Evolutionary conservation across 2,797 vertebrate genomes (phyloP), one percentile per base, ranked within the genome.

Genomic region (Mycteria americana): DNA sequence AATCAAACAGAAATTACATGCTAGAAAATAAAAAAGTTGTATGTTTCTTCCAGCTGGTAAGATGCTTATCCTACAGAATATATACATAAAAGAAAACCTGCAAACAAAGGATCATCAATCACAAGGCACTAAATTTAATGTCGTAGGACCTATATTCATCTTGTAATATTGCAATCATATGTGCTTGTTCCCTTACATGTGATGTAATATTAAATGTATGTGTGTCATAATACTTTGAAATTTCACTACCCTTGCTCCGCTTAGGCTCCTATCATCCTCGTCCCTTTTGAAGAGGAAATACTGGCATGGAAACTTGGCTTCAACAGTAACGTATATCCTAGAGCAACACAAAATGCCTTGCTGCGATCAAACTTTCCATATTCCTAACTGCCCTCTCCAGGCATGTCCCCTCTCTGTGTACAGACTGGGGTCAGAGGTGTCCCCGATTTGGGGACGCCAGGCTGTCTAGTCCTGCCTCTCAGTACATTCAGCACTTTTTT

Each of bases 1-100:
- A 98, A 98, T 98, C 98, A 96, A 96, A 94, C 96, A 83, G 97
- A 96, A 97, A 97, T 97, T 97, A 97, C 97, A 97, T 43, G 85
- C 94, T 95, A 62, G 64, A 73, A 96, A 97, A 96, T 96, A 97
- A 97, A 98, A 94, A 82, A 95, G 93, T 73, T 81, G 89, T 89
- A 25, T 93, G 92, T 97, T 97, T 95, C 93, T 96, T 97, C 83
- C 62, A 88, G 91, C 92, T 96, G 88, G 74, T 95, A 91, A 89
- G 92, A 89, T 84, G 69, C 86, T 94, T 96, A 84, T 92, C 80
- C 89, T 56, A 94, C 89, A 93, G 78, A 96, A 93, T 45, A 89
- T 39, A 88, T 73, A 89, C 33, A 50, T 64, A 81, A 86, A 92
- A 68, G 73, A 92, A 85, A 88, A 82, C 57, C 89, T 82, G 56